phyloP scores from a whole-genome alignment of 2,113 vertebrate genomes.

The Anarhynchus alexandrinus region DNA sequence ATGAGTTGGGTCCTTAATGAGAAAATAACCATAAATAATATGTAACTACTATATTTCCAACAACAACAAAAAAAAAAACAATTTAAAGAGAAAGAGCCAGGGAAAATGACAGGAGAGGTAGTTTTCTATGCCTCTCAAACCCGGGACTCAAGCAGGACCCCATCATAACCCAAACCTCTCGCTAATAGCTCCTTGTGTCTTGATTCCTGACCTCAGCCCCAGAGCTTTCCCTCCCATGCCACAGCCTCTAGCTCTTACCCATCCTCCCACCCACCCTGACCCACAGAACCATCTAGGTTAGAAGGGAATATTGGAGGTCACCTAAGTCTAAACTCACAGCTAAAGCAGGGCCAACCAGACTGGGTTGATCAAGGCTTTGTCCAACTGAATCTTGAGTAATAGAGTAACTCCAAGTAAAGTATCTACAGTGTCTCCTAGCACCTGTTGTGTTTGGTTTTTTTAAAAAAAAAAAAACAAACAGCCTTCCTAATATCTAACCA shows the following conservation, averaged over 20 bases:
- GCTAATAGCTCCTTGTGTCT: not conserved
- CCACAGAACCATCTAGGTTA: not conserved
- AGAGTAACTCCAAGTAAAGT: not conserved
- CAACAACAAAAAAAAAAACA: not conserved
- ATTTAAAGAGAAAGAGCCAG: not conserved
- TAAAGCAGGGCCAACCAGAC: not conserved
- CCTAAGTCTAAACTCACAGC: not conserved
- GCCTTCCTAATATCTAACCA: not conserved
- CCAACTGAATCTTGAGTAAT: not conserved
- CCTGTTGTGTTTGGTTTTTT: too few species aligned
- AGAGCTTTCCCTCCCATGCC: not conserved
- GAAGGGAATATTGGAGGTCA: not conserved
- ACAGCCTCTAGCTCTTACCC: not conserved
- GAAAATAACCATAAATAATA: fast-evolving
- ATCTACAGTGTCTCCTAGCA: not conserved
- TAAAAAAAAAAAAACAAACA: not conserved
- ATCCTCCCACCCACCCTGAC: not conserved
- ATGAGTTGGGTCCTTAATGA: not conserved
- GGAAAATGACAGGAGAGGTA: not conserved
- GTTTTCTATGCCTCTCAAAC: not conserved
- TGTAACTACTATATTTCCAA: not conserved
- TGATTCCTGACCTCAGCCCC: not conserved
- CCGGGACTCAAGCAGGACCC: not conserved
- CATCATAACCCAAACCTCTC: not conserved
- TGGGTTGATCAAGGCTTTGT: not conserved